phyloP scores from a whole-genome alignment of 2,113 vertebrate species.

The Cathartes aura region DNA sequence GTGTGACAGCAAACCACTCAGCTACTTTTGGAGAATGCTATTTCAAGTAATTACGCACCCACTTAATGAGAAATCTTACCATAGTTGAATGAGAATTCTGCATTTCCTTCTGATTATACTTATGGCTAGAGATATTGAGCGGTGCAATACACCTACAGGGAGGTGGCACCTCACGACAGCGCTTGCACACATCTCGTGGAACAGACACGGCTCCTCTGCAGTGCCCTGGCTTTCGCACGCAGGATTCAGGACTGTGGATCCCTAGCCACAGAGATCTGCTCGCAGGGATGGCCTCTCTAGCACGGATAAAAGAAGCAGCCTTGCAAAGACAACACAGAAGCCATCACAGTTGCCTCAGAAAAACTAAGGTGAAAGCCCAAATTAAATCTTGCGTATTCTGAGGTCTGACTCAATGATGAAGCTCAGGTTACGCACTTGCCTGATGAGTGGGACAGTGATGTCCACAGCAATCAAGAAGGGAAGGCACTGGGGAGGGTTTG shows the following conservation, averaged over 20 bases:
- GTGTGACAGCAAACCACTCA: background rate
- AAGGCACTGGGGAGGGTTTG: background rate
- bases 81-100: background rate
- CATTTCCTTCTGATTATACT: background rate
- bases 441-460: background rate
- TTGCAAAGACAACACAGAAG: background rate
- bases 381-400: background rate
- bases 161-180: background rate
- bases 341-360: background rate
- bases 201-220: background rate
- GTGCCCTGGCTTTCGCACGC: accelerated
- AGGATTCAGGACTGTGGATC: background rate
- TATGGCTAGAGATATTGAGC: accelerated
- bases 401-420: background rate
- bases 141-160: background rate
- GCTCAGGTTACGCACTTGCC: background rate
- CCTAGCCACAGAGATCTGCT: background rate
- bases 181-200: background rate
- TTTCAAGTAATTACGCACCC: background rate
- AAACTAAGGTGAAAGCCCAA: background rate
- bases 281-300: background rate
- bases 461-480: background rate
- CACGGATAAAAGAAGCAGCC: background rate
- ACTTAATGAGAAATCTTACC: background rate
- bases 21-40: background rate